These are phyloP conservation scores for Leucosticte australis DNA, from an alignment of 2,113 vertebrate species.

Conservation along the genomic window DNA sequence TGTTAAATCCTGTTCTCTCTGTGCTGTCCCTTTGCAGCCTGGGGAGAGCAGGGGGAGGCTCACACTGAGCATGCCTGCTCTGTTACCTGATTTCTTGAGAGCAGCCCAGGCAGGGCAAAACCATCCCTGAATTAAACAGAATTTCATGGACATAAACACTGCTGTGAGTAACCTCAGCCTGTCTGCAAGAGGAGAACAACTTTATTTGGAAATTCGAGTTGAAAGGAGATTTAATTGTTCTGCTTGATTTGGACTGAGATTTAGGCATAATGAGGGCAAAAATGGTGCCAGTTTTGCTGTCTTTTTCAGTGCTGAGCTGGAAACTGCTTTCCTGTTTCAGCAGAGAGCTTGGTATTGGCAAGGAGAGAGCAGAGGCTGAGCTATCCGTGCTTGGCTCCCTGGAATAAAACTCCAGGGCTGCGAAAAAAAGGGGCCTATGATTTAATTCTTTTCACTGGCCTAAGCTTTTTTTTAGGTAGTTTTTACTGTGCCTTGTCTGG, in stretches of 20 bases:
- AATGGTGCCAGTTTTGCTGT: neutral
- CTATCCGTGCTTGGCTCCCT: neutral
- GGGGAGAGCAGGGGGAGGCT: neutral
- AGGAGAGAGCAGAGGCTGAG: neutral
- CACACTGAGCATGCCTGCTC: neutral
- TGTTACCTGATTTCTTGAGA: neutral
- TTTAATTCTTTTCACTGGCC: neutral
- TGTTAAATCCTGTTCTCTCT: neutral
- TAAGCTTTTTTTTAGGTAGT: neutral
- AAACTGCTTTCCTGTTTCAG: neutral
- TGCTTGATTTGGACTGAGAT: neutral
- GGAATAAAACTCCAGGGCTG: neutral
- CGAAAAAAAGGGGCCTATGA: neutral
- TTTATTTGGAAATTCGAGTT: neutral
- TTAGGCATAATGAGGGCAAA: constrained; percentile 2
- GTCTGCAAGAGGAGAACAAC: neutral
- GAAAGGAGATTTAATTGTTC: neutral
- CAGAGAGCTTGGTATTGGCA: neutral
- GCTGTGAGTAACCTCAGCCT: neutral
- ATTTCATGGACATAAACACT: neutral
- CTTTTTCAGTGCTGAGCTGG: neutral
- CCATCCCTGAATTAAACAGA: neutral
- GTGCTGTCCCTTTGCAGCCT: fast-evolving
- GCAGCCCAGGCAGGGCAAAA: neutral
- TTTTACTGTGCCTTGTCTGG: neutral